Percentiles rank a stretch among this genome's conserved stretches.
Evolutionary conservation across 2,797 vertebrate species (phyloP).

Genomic region (Propithecus deckenii): DNA sequence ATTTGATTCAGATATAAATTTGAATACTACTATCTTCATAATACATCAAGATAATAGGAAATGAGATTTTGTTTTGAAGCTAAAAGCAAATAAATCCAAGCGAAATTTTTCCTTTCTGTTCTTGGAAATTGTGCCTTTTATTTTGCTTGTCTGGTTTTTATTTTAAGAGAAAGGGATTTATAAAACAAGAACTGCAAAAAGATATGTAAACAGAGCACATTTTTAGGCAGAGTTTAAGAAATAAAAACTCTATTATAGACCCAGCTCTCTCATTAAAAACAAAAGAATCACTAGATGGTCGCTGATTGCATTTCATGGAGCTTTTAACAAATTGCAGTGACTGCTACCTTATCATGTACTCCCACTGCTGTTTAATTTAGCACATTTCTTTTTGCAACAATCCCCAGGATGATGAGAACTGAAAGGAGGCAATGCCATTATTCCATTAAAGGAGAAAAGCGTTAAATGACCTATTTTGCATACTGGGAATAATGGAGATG

Average conservation of each 20-base stretch:
- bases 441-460: background rate
- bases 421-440: background rate
- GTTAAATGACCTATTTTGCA: background rate
- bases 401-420: background rate
- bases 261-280: background rate
- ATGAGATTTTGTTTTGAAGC: background rate
- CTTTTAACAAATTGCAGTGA: slow-evolving; percentile 1
- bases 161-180: slow-evolving; percentile 8
- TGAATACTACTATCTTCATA: background rate
- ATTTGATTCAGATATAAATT: background rate
- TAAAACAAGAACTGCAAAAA: slow-evolving; percentile 10
- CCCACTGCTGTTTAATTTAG: background rate
- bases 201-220: background rate
- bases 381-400: background rate
- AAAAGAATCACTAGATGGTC: background rate
- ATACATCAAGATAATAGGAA: background rate
- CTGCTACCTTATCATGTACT: background rate
- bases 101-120: background rate
- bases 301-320: background rate
- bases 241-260: background rate
- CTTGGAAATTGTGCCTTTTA: background rate
- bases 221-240: background rate
- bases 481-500: background rate
- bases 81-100: slow-evolving; percentile 33
- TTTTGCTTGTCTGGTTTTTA: slow-evolving; percentile 29